Conservation (phyloP, 2,888 invertebrate species). For the Drosophila kambysellisi region DNA sequence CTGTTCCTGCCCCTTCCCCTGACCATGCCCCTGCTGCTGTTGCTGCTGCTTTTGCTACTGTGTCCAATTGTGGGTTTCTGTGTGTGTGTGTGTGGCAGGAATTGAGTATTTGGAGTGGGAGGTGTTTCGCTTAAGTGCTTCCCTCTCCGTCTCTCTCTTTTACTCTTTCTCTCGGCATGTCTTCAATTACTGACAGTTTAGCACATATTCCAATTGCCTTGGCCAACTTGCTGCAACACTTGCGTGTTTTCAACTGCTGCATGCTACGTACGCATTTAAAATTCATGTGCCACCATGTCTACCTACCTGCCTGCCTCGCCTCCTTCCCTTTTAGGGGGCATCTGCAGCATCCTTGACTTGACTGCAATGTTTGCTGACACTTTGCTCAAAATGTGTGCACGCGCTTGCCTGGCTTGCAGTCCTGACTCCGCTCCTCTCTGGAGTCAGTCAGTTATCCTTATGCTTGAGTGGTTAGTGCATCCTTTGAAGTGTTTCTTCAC, state of each 20-base stretch:
- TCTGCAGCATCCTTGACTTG: constrained; percentile 37
- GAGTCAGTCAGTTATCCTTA: constrained; percentile 39
- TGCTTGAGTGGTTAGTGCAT: constrained; percentile 50
- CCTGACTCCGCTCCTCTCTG: not conserved
- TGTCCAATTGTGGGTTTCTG: constrained; percentile 20
- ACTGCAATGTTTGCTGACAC: constrained; percentile 62
- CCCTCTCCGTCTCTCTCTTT: constrained; percentile 20
- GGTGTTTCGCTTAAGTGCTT: constrained; percentile 63
- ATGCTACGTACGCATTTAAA: constrained; percentile 52
- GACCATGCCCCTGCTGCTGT: not conserved
- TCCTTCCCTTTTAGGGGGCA: constrained; percentile 1
- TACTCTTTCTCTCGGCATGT: constrained; percentile 48
- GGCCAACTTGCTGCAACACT: constrained; percentile 6
- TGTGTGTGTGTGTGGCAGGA: not conserved
- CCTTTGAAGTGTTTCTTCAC: constrained; percentile 55
- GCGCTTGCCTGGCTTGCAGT: constrained; percentile 22
- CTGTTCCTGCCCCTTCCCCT: not conserved
- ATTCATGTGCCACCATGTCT: constrained; percentile 43
- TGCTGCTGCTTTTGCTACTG: not conserved
- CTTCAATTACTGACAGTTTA: constrained; percentile 78
- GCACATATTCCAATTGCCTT: constrained; percentile 60
- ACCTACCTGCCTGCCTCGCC: not conserved
- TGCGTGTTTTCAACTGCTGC: constrained; percentile 13
- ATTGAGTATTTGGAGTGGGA: not conserved
- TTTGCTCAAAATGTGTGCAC: constrained; percentile 38